Base-by-base conservation (phyloP, 2,113 vertebrate genomes). In the Indri indri region DNA sequence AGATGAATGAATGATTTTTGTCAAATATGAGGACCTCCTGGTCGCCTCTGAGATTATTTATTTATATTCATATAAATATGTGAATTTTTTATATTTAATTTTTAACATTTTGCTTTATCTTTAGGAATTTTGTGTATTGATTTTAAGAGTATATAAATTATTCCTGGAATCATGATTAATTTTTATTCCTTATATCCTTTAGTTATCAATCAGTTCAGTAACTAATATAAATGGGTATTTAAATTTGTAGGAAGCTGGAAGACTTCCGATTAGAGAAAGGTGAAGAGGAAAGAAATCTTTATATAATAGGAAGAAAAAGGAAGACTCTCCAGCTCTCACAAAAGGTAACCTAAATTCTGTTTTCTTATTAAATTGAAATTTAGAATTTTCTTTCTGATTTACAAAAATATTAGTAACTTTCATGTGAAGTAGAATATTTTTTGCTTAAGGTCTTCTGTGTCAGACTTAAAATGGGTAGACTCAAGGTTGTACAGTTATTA, bases 231-330 rank as follows among this genome's bases (percentile, higher is more conserved):
- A 9, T 86, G 84, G 66, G 5, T 81, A 59, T 37, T 95, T 94
- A 50, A 54, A 90, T 97, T 97, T 95, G 12, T 82, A 99, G 99
- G 97, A 97, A 99, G 52, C 99, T 99, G 96, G 99, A 99, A 96
- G 98, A 99, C 8, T 99, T 99, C 90, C 98, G 99, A 84, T 97
- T 98, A 81, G 98, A 98, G n/a, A 99, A 99, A 98, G 99, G 99
- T 32, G 99, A 99, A 66, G 99, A 99, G 61, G 99, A 99, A 98
- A 98, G 99, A 85, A 90, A 97, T 27, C 97, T 99, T 63, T 99
- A 99, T 98, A 98, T 97, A 73, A 94, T 96, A 54, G 97, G 98
- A 94, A 99, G 99, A 98, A 99, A 98, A 97, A 99, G 98, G 65
- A 99, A 99, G 79, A 98, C 99, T 37, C 97, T 98, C 2, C 99